phyloP scores from a whole-genome alignment of 2,888 invertebrate genomes.

The Macroteleia sp. region DNA sequence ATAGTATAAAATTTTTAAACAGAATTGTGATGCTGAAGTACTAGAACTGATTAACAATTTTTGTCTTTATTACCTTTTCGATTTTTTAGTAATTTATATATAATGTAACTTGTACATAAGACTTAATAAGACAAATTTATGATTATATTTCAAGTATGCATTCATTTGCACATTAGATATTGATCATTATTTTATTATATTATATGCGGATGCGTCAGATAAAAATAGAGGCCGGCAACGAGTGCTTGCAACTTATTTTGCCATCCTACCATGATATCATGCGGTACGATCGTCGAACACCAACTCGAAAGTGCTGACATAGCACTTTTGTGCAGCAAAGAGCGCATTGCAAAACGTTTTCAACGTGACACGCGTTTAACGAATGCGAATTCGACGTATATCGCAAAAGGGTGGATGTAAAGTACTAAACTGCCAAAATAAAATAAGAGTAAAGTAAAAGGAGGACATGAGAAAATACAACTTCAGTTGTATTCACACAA shows the following conservation, averaged over 20 bases:
- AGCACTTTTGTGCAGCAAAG: conserved; percentile 54
- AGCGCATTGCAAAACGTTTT: conserved; percentile 56
- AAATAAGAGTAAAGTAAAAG: conserved; percentile 20
- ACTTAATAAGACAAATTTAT: no score
- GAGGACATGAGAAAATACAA: conserved; percentile 1
- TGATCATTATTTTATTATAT: conserved; percentile 50
- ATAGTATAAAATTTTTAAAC: no score
- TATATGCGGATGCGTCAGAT: conserved; percentile 49
- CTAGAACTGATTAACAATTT: no score
- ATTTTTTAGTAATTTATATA: no score
- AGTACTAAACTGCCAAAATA: conserved; percentile 43
- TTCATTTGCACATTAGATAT: conserved; percentile 37
- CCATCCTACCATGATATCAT: conserved; percentile 52
- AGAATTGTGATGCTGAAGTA: no score
- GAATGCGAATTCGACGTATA: conserved; percentile 49
- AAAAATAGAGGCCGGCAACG: conserved; percentile 56
- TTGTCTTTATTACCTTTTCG: no score
- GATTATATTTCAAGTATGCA: conserved; percentile 33
- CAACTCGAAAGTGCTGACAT: conserved; percentile 51
- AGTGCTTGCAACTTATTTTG: conserved; percentile 60
- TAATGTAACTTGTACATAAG: no score
- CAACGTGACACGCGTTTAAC: conserved; percentile 58
- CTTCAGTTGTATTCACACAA: not conserved
- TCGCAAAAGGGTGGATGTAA: conserved; percentile 11
- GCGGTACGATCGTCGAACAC: conserved; percentile 49